Base-by-base conservation (phyloP, 2,797 vertebrate species). In the Caiman crocodilus region DNA sequence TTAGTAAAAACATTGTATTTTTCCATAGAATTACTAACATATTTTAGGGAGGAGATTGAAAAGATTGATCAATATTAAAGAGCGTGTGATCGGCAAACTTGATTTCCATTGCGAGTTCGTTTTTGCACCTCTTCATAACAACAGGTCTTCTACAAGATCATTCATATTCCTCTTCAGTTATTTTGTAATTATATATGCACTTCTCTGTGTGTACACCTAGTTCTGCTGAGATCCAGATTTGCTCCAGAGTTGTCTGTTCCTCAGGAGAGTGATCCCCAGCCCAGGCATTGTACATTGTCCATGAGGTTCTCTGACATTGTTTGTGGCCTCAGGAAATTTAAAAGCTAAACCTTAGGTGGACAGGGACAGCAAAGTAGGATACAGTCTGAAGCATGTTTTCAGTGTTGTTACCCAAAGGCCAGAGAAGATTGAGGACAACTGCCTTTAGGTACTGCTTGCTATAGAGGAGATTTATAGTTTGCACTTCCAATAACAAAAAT, bases 401-500 rank as follows among this genome's bases (percentile, higher is more conserved):
- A 50, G 9, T 50, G 42, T 50, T 50, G 42, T 50, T 50, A 10
- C 42, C 42, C 42, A 50, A 10, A 50, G 42, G 42, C 10, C 10
- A 11, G 42, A 10, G 10, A 50, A 50, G 42, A 50, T 50, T 50
- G 42, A 50, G 42, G 42, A 50, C 42, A 50, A 50, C 42, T 50
- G 42, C 42, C 42, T 50, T 50, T 10, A 50, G 42, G 42, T 50
- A 11, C 42, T 50, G 42, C 42, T 50, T 50, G 42, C 42, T 50
- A 10, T 50, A 50, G 42, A 50, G 42, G 42, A 91, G 79, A 73
- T 58, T 23, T 92, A 76, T 65, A 55, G n/a, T 79, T 76, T 90
- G 42, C 90, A 91, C 42, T 93, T 90, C 90, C 0, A 28, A 95
- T 95, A n/a, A n/a, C n/a, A n/a, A n/a, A n/a, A n/a, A n/a, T n/a